Percentiles rank a stretch among this genome's conserved stretches.
Evolutionary conservation across 2,888 invertebrate genomes (phyloP).

Genomic region (Amaurobius ferox): DNA sequence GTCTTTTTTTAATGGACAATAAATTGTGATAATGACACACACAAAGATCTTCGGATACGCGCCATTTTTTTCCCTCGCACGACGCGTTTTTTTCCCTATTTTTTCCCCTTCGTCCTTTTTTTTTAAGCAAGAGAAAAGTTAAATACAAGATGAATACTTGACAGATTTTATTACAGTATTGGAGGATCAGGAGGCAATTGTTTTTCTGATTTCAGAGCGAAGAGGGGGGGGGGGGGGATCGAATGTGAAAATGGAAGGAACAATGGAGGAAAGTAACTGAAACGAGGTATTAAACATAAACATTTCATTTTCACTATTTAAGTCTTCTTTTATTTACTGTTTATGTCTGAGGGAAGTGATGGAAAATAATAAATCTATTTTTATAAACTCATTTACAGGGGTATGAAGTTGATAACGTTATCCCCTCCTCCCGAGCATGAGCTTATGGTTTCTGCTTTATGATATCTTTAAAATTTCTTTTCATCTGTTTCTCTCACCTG

Average conservation of each 20-base stretch:
- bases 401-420: not conserved
- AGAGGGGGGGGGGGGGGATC: not conserved
- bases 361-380: no score
- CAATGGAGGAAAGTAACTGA: not conserved
- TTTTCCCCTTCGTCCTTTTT: slow-evolving; percentile 3
- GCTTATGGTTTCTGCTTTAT: no score
- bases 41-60: slow-evolving; percentile 49
- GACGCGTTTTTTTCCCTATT: not conserved
- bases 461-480: no score
- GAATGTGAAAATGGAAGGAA: not conserved
- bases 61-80: slow-evolving; percentile 16
- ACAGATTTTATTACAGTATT: slow-evolving; percentile 20
- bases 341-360: no score
- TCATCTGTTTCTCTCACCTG: no score
- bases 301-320: not conserved
- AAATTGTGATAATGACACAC: slow-evolving; percentile 63
- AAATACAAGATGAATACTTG: slow-evolving; percentile 11
- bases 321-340: not conserved
- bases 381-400: no score
- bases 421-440: no score
- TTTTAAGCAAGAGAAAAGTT: not conserved
- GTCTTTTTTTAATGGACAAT: slow-evolving; percentile 68
- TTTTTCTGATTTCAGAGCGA: not conserved
- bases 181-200: slow-evolving; percentile 10
- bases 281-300: not conserved